A percentile compares a stretch with the other conserved stretches of the same genome.
Evolutionary conservation across 1,140 invertebrate species (phyloP).

Genomic region (Drosophila arizonae): DNA sequence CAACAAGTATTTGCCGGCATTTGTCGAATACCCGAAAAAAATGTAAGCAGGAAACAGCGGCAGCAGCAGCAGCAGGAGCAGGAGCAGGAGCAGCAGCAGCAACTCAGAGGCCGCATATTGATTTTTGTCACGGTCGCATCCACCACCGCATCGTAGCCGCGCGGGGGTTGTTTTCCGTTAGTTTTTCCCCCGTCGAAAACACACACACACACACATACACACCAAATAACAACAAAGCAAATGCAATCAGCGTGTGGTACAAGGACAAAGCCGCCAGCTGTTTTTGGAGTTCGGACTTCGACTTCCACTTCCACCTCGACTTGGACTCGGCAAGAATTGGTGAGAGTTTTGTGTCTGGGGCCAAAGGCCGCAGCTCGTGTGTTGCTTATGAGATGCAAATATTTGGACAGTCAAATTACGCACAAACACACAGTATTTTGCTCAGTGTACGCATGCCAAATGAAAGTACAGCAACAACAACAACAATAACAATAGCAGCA

Average conservation of each 20-base stretch:
- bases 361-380: conserved; percentile 6
- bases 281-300: conserved; percentile 33
- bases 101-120: conserved; percentile 30
- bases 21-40: conserved; percentile 12
- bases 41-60: not conserved
- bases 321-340: not conserved
- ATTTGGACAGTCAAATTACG: conserved; percentile 51
- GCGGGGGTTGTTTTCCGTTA: conserved; percentile 55
- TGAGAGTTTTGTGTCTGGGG: not conserved
- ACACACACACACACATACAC: conserved; percentile 24
- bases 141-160: conserved; percentile 29
- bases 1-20: conserved; percentile 39
- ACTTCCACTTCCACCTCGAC: not conserved
- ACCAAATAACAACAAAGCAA: conserved; percentile 39
- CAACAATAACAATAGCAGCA: conserved; percentile 43
- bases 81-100: no score
- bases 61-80: not conserved
- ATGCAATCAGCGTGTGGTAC: conserved; percentile 39
- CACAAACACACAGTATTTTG: conserved; percentile 33
- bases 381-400: conserved; percentile 70
- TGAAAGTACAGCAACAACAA: conserved; percentile 42
- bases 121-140: conserved; percentile 50
- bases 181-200: conserved; percentile 53
- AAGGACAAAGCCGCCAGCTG: conserved; percentile 60
- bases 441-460: conserved; percentile 49